Percentiles rank a stretch among this genome's conserved stretches.
Conservation (phyloP, 1,140 invertebrate genomes). For the Notospermus geniculatus region DNA sequence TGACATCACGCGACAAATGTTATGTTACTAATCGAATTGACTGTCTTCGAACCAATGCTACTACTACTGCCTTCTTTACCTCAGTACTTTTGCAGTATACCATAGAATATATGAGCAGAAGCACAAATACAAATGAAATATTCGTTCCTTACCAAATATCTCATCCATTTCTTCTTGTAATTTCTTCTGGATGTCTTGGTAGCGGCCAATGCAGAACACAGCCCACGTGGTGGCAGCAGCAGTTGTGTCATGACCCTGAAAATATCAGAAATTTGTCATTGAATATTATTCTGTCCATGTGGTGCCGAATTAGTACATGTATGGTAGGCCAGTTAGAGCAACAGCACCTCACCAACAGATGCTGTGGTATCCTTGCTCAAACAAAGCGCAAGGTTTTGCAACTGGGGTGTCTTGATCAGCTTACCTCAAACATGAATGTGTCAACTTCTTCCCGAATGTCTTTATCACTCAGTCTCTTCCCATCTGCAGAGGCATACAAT, state of each 20-base stretch:
- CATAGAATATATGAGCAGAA: no score
- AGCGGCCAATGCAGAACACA: conserved; percentile 56
- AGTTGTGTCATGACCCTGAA: conserved; percentile 84
- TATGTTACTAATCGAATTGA: no score
- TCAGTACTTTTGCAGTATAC: no score
- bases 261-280: not conserved
- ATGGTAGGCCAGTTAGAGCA: no score
- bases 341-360: no score
- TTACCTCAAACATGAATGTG: conserved; percentile 75
- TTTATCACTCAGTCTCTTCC: conserved; percentile 72
- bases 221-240: conserved; percentile 57
- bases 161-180: conserved; percentile 75
- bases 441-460: conserved; percentile 86
- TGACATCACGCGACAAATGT: not conserved
- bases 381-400: no score
- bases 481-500: conserved; percentile 78
- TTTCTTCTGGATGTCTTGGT: conserved; percentile 64
- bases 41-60: no score
- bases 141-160: conserved; percentile 66
- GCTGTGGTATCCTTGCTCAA: no score
- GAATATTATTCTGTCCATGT: not conserved
- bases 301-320: no score
- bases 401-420: not conserved
- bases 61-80: no score
- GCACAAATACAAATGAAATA: no score